Base-by-base conservation (phyloP, 37 sponge, comb jelly and placozoan species). In the Spongilla lacustris region DNA sequence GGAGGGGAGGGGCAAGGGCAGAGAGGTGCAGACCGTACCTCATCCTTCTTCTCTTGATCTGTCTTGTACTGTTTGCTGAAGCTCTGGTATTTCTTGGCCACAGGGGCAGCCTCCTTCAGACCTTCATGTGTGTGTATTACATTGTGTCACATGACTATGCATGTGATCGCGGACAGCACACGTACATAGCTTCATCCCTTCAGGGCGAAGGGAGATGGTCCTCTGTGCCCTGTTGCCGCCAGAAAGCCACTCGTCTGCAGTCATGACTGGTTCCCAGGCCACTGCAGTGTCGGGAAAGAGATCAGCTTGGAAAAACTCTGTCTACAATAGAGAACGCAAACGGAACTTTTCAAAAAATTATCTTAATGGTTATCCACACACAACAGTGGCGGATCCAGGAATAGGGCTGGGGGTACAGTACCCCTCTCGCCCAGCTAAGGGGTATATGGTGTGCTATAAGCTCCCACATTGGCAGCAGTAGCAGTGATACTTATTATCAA, bases 221-320 rank as follows among this genome's bases (percentile, higher is more conserved):
- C n/a, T 37, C 74, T 73, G 85, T 36, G 41, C 81, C 69, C 92
- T 78, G 26, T 85, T 80, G 30, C 97, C 95, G 22, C 76, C 28
- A 50, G 74, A 26, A 21, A 97, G 67, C 95, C 95, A 97, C 32
- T 97, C 83, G 23, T 74, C 72, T 33, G 93, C 93, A 76, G 91
- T 84, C 31, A 97, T 73, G 35, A 76, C 81, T 27, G 93, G 75
- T 66, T 90, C 83, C 91, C 95, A 94, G 9, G 73, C 68, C 41
- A 83, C 89, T 24, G 28, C 14, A 69, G 95, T 94, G n/a, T 78
- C 85, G 21, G 91, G 93, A 35, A 85, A 97, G 5, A 97, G 34
- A 73, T 97, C 97, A 82, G 94, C 95, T 82, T 97, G 97, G 73
- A 97, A 97, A 75, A 87, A 97, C 38, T 89, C 91, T 9, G 50